Percentiles rank a stretch among this genome's conserved stretches.
Evolutionary conservation across 2,113 vertebrate genomes (phyloP).

Genomic region (Otis tarda): DNA sequence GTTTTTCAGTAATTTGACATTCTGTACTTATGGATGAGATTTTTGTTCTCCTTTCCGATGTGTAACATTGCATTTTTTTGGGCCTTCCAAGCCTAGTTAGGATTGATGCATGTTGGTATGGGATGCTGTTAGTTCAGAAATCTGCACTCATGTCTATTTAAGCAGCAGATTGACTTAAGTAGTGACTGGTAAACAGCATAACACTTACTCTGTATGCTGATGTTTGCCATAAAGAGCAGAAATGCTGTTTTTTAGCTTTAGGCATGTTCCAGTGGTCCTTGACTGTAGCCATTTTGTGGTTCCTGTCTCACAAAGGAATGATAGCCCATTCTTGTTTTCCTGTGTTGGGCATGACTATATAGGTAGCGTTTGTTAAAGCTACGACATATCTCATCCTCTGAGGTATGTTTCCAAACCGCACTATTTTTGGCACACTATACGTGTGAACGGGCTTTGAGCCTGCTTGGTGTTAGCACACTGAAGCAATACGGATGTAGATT

Average conservation of each 20-base stretch:
- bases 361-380: slow-evolving; percentile 58
- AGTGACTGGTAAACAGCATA: slow-evolving; percentile 61
- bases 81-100: slow-evolving; percentile 63
- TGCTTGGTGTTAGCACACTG: slow-evolving; percentile 64
- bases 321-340: slow-evolving; percentile 56
- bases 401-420: slow-evolving; percentile 38
- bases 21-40: neutral
- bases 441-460: slow-evolving; percentile 68
- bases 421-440: slow-evolving; percentile 65
- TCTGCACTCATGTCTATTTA: slow-evolving; percentile 28
- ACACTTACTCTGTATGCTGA: slow-evolving; percentile 47
- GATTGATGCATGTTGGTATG: slow-evolving; percentile 51
- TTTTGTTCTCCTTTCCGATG: neutral
- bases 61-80: neutral
- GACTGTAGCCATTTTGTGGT: slow-evolving; percentile 64
- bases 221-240: slow-evolving; percentile 65
- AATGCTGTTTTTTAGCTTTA: slow-evolving; percentile 60
- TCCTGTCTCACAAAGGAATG: slow-evolving; percentile 53
- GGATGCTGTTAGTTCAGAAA: slow-evolving; percentile 65
- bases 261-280: slow-evolving; percentile 53
- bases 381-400: slow-evolving; percentile 11
- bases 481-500: slow-evolving; percentile 25
- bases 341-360: slow-evolving; percentile 42
- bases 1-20: neutral
- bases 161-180: slow-evolving; percentile 44